Evolutionary conservation across 2,888 invertebrate species (phyloP).

Genomic region (Crematogaster levior): DNA sequence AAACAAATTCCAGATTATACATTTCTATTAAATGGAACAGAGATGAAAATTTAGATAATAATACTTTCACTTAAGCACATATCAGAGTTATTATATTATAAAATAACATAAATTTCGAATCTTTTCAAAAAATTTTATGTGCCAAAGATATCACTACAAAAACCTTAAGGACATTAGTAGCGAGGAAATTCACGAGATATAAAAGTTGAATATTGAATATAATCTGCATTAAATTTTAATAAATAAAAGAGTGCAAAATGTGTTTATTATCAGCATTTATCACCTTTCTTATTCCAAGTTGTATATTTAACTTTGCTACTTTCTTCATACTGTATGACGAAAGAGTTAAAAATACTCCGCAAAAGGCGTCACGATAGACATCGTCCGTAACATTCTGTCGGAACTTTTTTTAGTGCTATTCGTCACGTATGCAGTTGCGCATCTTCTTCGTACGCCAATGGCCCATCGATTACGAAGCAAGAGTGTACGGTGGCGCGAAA

Average conservation of each 20-base stretch:
- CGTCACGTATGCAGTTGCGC: slow-evolving; percentile 32
- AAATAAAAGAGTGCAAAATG: neutral
- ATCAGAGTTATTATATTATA: neutral
- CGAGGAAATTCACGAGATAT: neutral
- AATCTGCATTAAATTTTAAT: neutral
- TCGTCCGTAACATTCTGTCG: neutral
- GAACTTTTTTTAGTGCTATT: slow-evolving; percentile 16
- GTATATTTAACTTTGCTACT: neutral
- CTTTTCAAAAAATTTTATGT: neutral
- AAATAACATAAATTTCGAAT: neutral
- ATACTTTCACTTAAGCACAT: neutral
- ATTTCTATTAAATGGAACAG: neutral
- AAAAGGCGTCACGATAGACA: slow-evolving; percentile 1
- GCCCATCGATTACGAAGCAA: slow-evolving; percentile 39
- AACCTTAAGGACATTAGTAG: neutral
- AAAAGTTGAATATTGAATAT: neutral
- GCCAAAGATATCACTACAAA: neutral
- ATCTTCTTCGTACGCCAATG: slow-evolving; percentile 25
- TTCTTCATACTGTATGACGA: neutral
- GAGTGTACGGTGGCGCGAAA: slow-evolving; percentile 4
- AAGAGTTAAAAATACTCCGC: neutral
- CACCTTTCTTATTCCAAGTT: neutral
- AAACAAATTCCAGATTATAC: neutral
- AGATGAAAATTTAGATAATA: neutral
- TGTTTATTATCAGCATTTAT: neutral